phyloP scores from a whole-genome alignment of 2,797 vertebrate genomes.

The Euthynnus affinis region DNA sequence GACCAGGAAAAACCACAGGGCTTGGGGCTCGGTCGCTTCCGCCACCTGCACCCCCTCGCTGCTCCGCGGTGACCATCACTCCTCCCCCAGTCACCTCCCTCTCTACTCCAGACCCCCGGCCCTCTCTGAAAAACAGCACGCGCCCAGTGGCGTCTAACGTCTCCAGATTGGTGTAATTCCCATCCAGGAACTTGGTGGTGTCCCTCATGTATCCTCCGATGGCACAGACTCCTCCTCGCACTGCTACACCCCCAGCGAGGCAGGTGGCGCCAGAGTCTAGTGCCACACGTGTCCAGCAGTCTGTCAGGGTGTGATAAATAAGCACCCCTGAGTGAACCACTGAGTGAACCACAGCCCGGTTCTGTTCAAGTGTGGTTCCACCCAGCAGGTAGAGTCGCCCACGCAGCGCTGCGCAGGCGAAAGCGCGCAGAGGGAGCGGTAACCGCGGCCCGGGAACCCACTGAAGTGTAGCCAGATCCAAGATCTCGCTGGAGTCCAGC shows the following conservation, averaged over 20 bases:
- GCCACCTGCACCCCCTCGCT: constrained; percentile 71
- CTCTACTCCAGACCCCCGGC: constrained; percentile 81
- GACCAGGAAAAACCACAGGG: constrained; percentile 86
- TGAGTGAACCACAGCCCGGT: constrained; percentile 85
- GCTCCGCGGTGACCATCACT: constrained; percentile 69
- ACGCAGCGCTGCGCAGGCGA: constrained; percentile 83
- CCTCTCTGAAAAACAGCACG: constrained; percentile 88
- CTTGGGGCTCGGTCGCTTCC: constrained; percentile 84
- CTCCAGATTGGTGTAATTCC: constrained; percentile 86
- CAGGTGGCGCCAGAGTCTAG: constrained; percentile 87
- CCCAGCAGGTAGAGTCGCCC: constrained; percentile 88
- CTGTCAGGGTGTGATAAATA: constrained; percentile 85
- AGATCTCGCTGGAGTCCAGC: constrained; percentile 86
- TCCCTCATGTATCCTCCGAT: constrained; percentile 89
- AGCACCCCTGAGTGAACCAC: constrained; percentile 88
- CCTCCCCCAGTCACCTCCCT: constrained; percentile 75
- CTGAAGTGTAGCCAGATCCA: constrained; percentile 80
- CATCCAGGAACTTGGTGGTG: constrained; percentile 85
- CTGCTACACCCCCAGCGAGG: constrained; percentile 87
- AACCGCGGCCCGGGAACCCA: constrained; percentile 81
- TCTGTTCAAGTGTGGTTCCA: constrained; percentile 86
- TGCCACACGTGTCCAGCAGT: constrained; percentile 86
- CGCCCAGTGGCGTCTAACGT: constrained; percentile 87
- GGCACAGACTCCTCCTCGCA: constrained; percentile 88
- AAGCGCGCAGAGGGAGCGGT: constrained; percentile 86